These are phyloP conservation scores for Ictalurus punctatus DNA, from an alignment of 2,113 vertebrate species.

Conservation along the genomic window DNA sequence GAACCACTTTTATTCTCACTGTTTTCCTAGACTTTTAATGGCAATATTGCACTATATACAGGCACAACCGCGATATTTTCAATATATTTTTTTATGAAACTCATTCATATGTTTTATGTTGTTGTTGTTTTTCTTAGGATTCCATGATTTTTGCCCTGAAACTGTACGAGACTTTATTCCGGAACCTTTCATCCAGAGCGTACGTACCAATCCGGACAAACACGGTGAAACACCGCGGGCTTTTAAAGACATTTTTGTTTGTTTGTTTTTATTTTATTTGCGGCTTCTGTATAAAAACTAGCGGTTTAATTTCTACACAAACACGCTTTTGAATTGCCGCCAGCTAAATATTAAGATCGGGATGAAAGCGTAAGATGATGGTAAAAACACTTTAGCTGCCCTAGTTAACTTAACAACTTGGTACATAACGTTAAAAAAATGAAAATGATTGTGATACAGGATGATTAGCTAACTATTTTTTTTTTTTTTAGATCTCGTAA, in stretches of 20 bases:
- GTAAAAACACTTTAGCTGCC: background rate
- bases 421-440: background rate
- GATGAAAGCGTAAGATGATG: no score
- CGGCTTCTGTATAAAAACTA: background rate
- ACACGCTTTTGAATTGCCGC: background rate
- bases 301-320: background rate
- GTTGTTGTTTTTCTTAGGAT: background rate
- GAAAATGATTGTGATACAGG: background rate
- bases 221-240: conserved; percentile 31
- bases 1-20: background rate
- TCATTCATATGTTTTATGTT: background rate
- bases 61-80: background rate
- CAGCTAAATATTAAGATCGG: background rate
- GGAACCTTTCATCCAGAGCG: conserved; percentile 20
- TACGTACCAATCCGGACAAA: conserved; percentile 13
- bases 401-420: background rate
- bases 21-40: background rate
- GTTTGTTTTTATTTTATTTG: conserved; percentile 8
- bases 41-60: background rate
- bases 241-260: conserved; percentile 31
- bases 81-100: background rate
- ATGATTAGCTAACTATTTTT: background rate
- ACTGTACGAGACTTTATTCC: background rate
- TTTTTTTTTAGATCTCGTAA: background rate
- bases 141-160: background rate